Evolutionary conservation across 92 coral and sea anemone genomes (phyloP).

Genomic region (Porites divaricata): DNA sequence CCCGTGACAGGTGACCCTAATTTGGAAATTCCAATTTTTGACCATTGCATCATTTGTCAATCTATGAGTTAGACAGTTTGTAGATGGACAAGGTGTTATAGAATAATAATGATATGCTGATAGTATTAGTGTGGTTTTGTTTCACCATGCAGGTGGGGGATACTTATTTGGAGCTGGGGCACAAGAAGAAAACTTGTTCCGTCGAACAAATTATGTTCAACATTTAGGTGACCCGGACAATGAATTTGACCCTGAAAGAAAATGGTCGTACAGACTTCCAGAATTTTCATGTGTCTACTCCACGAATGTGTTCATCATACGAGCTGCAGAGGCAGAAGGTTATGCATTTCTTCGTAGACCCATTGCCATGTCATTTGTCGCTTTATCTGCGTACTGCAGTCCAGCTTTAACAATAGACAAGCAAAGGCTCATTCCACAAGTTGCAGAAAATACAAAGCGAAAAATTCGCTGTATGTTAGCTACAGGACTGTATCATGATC

Average conservation of each 20-base stretch:
- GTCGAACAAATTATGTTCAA: slow-evolving; percentile 86
- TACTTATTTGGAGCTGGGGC: slow-evolving; percentile 89
- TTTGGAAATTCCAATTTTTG: too few relatives aligned
- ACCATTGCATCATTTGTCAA: too few relatives aligned
- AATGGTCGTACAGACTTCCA: slow-evolving; percentile 72
- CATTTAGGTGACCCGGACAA: slow-evolving; percentile 86
- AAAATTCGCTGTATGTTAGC: slow-evolving; percentile 78
- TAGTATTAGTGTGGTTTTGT: not conserved
- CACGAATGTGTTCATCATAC: slow-evolving; percentile 76
- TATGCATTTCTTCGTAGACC: slow-evolving; percentile 79
- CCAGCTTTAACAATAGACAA: slow-evolving; percentile 65
- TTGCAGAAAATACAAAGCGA: slow-evolving; percentile 71
- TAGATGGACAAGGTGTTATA: too few relatives aligned
- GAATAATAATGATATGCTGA: not conserved
- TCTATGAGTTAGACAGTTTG: too few relatives aligned
- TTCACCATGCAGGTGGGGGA: slow-evolving; percentile 72
- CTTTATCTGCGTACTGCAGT: slow-evolving; percentile 74
- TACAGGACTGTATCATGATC: slow-evolving; percentile 69
- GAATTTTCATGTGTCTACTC: slow-evolving; percentile 86
- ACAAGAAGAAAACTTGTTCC: slow-evolving; percentile 88
- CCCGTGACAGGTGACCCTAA: too few relatives aligned
- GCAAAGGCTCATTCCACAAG: slow-evolving; percentile 50
- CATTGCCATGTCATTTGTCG: slow-evolving; percentile 77
- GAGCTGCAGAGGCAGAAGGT: slow-evolving; percentile 81
- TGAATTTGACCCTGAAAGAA: slow-evolving; percentile 67